phyloP scores from a whole-genome alignment of 2,113 vertebrate species.

The Rostratula benghalensis region DNA sequence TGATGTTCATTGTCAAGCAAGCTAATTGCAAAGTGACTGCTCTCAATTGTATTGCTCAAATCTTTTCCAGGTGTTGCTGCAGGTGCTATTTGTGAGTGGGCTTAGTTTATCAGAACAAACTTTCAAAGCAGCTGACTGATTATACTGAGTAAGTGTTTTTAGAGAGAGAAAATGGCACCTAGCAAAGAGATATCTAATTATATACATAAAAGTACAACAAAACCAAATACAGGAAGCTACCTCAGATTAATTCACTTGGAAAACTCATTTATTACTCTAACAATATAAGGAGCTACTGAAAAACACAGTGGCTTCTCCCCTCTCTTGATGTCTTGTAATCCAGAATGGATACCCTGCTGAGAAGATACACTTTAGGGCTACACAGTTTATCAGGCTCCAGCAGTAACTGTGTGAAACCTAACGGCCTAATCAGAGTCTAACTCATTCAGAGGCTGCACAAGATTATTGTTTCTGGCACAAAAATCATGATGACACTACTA shows the following conservation, averaged over 20 bases:
- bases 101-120: neutral
- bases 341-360: neutral
- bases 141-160: neutral
- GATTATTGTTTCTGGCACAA: neutral
- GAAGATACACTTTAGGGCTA: neutral
- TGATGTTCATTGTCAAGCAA: neutral
- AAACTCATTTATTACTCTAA: neutral
- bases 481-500: neutral
- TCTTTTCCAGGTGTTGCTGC: neutral
- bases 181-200: neutral
- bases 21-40: neutral
- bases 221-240: neutral
- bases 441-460: neutral
- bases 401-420: neutral
- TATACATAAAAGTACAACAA: neutral
- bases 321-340: neutral
- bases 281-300: neutral
- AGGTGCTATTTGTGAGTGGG: neutral
- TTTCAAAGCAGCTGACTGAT: neutral
- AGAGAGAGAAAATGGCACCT: neutral
- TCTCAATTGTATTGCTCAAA: neutral
- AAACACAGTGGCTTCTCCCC: neutral
- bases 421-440: neutral
- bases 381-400: neutral
- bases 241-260: neutral